These are phyloP conservation scores for Parnassius orleans DNA, from an alignment of 2,888 invertebrate species.

Conservation along the genomic window DNA sequence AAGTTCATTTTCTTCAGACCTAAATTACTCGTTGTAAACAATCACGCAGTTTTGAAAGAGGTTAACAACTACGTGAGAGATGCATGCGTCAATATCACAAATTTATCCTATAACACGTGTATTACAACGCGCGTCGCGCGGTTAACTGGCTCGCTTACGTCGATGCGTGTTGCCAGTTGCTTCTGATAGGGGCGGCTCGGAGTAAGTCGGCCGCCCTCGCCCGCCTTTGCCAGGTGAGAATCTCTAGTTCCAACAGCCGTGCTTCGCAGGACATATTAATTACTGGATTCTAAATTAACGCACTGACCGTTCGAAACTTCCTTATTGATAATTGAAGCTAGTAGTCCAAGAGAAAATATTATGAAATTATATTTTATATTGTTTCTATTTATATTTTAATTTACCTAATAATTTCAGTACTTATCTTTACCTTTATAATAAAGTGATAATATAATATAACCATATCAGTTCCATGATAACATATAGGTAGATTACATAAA, in stretches of 20 bases:
- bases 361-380: too few relatives aligned
- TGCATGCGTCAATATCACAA: slow-evolving; percentile 38
- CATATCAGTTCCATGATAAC: too few relatives aligned
- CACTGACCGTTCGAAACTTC: slow-evolving; percentile 44
- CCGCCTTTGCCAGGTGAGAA: slow-evolving; percentile 47
- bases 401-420: too few relatives aligned
- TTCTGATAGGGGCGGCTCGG: slow-evolving; percentile 32
- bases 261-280: slow-evolving; percentile 59
- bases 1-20: slow-evolving; percentile 2
- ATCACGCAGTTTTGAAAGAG: slow-evolving; percentile 40
- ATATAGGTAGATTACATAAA: too few relatives aligned
- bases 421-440: too few relatives aligned
- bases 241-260: slow-evolving; percentile 34
- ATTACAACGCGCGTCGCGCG: slow-evolving; percentile 49
- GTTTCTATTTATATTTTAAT: too few relatives aligned
- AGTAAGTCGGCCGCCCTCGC: slow-evolving; percentile 39
- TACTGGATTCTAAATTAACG: slow-evolving; percentile 69
- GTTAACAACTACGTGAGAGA: slow-evolving; percentile 40
- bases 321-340: slow-evolving; percentile 33
- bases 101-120: slow-evolving; percentile 36
- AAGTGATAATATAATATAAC: too few relatives aligned
- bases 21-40: slow-evolving; percentile 15
- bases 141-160: slow-evolving; percentile 49
- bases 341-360: slow-evolving; percentile 39
- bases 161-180: slow-evolving; percentile 38